Conservation (phyloP, 2,113 vertebrate genomes). For the Sarotherodon lohbergeri region DNA sequence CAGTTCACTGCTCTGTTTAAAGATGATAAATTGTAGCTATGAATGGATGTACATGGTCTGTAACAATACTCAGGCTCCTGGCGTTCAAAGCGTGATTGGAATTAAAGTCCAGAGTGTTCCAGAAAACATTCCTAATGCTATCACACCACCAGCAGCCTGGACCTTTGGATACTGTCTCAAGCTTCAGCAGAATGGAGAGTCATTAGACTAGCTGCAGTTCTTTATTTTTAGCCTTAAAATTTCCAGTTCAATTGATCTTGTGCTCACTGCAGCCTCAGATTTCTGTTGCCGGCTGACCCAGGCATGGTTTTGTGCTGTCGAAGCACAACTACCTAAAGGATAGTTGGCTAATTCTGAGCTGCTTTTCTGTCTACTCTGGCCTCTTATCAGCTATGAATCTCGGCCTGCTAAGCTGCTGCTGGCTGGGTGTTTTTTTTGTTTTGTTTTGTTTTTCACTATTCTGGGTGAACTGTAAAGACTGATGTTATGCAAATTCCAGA, state of each 20-base stretch:
- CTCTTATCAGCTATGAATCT: not conserved
- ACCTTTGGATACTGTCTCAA: not conserved
- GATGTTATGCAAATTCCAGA: not conserved
- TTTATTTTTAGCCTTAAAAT: not conserved
- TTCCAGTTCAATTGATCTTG: not conserved
- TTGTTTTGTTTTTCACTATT: not conserved
- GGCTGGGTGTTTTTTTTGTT: not conserved
- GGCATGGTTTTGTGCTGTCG: not conserved
- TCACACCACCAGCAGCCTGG: not conserved
- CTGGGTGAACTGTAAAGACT: not conserved
- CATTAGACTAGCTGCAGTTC: not conserved
- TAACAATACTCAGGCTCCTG: fast-evolving
- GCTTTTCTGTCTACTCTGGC: not conserved
- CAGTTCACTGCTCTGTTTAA: not conserved
- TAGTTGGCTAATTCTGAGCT: not conserved
- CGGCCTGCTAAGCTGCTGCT: not conserved
- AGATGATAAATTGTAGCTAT: not conserved
- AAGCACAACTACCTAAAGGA: not conserved
- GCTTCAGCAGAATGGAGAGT: not conserved
- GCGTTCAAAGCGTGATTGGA: not conserved
- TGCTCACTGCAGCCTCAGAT: not conserved
- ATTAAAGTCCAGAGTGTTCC: not conserved
- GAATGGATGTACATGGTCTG: not conserved
- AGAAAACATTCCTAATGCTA: not conserved
- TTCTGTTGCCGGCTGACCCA: not conserved